Evolutionary conservation across 2,113 vertebrate genomes (phyloP), one percentile per base, ranked within the genome.

Genomic region (Erinaceus europaeus): DNA sequence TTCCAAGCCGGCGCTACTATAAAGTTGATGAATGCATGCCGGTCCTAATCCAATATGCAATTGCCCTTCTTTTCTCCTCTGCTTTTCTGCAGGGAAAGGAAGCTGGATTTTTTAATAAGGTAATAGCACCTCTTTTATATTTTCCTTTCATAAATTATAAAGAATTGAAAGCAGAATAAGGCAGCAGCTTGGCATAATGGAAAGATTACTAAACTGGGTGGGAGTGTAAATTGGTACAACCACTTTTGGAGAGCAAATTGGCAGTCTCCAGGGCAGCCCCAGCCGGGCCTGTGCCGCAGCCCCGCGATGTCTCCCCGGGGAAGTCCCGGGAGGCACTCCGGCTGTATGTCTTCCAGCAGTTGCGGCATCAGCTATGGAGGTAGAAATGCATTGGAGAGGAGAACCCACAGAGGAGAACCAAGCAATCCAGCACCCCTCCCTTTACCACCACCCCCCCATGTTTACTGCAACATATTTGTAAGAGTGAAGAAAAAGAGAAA

Each of bases 61-160:
- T 69, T 81, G 91, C 92, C 93, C 84, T 90, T 92, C 94, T 90
- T 84, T 85, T 91, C 92, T 94, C 90, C 91, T 92, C 93, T 94
- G 84, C 92, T n/a, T 90, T 94, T 94, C 93, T 96, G 91, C 93
- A 92, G 91, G 90, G 91, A 94, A 89, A 95, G 92, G 94, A 96
- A 94, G 91, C 94, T 89, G 93, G 94, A 92, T 40, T 94, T 95
- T 95, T 96, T 76, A 93, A 96, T 94, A 95, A 94, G 94, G 94
- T 92, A 95, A 91, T 94, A 95, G 93, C 94, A 93, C 95, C 92
- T 95, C 92, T 95, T 96, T 94, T 95, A 95, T 93, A 95, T 95
- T 94, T 94, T 93, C 95, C 95, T 93, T 96, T 94, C 93, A 94
- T 95, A 95, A 94, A 95, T 94, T 93, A 94, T 90, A 44, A 94